These are phyloP conservation scores for Meiosimyza platycephala DNA, from an alignment of 2,888 invertebrate genomes.

Conservation along the genomic window DNA sequence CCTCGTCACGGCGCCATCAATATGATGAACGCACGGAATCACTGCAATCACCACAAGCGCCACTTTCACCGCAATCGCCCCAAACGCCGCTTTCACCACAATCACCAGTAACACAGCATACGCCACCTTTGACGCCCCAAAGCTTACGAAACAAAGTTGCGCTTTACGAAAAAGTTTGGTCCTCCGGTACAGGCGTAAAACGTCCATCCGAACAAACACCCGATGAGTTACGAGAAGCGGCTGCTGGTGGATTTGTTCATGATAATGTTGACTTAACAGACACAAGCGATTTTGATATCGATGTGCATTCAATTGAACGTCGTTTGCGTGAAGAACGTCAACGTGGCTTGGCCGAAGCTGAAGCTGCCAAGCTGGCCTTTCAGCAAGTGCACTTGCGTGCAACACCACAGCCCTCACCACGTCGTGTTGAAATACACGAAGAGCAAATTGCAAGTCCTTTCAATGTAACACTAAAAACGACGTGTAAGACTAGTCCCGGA, in stretches of 20 bases:
- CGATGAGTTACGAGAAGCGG: slow-evolving; percentile 58
- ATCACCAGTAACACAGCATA: slow-evolving; percentile 42
- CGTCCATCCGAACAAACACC: slow-evolving; percentile 57
- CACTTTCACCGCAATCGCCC: slow-evolving; percentile 42
- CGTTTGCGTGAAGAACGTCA: slow-evolving; percentile 70
- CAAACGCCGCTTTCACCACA: slow-evolving; percentile 41
- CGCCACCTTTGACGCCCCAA: slow-evolving; percentile 55
- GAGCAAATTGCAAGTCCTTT: slow-evolving; percentile 56
- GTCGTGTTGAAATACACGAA: slow-evolving; percentile 63
- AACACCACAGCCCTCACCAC: slow-evolving; percentile 70
- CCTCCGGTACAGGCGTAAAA: slow-evolving; percentile 65
- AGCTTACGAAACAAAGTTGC: slow-evolving; percentile 79
- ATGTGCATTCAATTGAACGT: slow-evolving; percentile 73
- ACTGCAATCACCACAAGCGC: slow-evolving; percentile 40
- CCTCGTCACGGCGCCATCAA: slow-evolving; percentile 30
- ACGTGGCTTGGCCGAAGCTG: slow-evolving; percentile 68
- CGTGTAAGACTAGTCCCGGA: slow-evolving; percentile 57
- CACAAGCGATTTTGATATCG: slow-evolving; percentile 65
- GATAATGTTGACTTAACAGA: slow-evolving; percentile 42
- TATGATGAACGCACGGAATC: slow-evolving; percentile 48
- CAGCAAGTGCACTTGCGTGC: slow-evolving; percentile 73
- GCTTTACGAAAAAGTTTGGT: slow-evolving; percentile 85
- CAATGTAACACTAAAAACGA: slow-evolving; percentile 69
- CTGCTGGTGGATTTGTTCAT: slow-evolving; percentile 44
- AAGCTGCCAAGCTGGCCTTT: slow-evolving; percentile 66